Evolutionary conservation across 2,797 vertebrate species (phyloP).

Genomic region (Aselliscus stoliczkanus): DNA sequence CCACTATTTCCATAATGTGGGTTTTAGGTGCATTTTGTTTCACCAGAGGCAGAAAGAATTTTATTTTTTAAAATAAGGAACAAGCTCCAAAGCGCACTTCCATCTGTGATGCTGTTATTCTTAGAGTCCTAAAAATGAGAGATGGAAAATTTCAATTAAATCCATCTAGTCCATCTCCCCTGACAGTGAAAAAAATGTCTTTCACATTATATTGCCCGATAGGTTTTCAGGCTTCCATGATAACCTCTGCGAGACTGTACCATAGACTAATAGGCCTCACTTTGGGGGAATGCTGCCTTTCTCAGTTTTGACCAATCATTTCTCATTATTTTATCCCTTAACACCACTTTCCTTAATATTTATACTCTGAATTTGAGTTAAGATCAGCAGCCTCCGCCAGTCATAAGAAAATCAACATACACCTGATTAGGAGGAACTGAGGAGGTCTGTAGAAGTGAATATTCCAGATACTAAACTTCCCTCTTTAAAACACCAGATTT

Average conservation of each 20-base stretch:
- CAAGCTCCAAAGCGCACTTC: neutral
- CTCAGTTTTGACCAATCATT: slow-evolving; percentile 9
- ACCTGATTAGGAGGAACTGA: neutral
- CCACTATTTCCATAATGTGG: neutral
- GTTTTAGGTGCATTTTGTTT: slow-evolving; percentile 25
- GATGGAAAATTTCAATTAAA: slow-evolving; percentile 50
- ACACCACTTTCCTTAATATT: neutral
- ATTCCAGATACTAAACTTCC: neutral
- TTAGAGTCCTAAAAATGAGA: slow-evolving; percentile 49
- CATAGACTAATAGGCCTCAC: slow-evolving; percentile 17
- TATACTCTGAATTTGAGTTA: slow-evolving; percentile 5
- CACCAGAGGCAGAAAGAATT: slow-evolving; percentile 11
- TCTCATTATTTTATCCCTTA: slow-evolving; percentile 37
- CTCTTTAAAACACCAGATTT: neutral
- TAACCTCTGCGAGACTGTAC: slow-evolving; percentile 41
- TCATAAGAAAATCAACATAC: neutral
- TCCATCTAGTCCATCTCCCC: slow-evolving; percentile 53
- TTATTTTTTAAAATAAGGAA: slow-evolving; percentile 35
- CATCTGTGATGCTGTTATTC: slow-evolving; percentile 43
- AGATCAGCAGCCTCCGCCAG: neutral
- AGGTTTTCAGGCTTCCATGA: neutral
- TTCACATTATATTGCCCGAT: neutral
- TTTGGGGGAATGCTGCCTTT: neutral
- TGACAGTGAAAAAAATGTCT: slow-evolving; percentile 45
- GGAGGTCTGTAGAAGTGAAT: neutral